These are phyloP conservation scores for Oxyura jamaicensis DNA, from an alignment of 2,113 vertebrate species.

Conservation along the genomic window DNA sequence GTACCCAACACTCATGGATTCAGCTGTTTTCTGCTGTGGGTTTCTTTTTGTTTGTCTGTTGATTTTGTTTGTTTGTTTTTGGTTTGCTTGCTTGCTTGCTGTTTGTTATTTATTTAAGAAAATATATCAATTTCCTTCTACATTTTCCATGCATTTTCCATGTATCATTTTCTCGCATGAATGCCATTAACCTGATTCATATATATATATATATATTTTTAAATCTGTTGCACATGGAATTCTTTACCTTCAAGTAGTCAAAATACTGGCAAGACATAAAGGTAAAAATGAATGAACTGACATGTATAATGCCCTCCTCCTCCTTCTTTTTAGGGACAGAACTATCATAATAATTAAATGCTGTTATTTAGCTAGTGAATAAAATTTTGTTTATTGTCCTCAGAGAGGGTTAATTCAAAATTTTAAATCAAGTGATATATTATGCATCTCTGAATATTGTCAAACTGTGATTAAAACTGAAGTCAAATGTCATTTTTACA, in stretches of 20 bases:
- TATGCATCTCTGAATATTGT: neutral
- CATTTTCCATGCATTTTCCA: accelerated
- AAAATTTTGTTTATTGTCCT: neutral
- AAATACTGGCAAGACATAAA: neutral
- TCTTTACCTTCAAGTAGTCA: neutral
- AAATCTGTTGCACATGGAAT: neutral
- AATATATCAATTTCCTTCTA: neutral
- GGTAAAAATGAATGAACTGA: neutral
- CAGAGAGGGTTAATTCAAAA: neutral
- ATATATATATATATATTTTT: neutral
- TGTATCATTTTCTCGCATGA: neutral
- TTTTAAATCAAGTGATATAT: neutral
- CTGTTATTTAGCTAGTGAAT: neutral
- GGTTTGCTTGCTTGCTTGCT: neutral
- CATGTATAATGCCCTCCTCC: neutral
- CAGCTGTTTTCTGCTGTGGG: neutral
- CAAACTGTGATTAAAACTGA: neutral
- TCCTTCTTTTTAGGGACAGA: neutral
- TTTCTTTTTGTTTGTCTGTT: neutral
- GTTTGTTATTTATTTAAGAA: neutral
- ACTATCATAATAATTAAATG: neutral
- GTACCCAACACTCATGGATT: neutral
- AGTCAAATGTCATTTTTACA: neutral
- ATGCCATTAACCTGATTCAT: neutral
- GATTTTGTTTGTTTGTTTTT: too few species aligned